A percentile compares a stretch with the other conserved stretches of the same genome.
Evolutionary conservation across 2,113 vertebrate genomes (phyloP).

Genomic region (Octodon degus): DNA sequence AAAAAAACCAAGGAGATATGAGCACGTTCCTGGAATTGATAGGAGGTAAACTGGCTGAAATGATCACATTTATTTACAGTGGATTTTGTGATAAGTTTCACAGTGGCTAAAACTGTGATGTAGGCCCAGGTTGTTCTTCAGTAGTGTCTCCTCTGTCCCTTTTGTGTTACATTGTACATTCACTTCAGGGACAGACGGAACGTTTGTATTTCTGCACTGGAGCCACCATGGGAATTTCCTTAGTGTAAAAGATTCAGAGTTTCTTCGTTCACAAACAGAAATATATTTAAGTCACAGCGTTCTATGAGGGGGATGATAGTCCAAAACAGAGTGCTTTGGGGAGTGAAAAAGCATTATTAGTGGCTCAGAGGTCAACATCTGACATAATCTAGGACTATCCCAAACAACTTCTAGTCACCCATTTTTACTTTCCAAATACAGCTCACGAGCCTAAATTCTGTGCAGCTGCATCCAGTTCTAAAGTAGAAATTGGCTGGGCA

Average conservation of each 20-base stretch:
- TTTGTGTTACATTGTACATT: background rate
- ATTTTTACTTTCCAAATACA: background rate
- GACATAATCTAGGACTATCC: background rate
- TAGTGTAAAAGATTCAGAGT: background rate
- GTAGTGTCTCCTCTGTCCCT: background rate
- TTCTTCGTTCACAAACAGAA: constrained; percentile 1
- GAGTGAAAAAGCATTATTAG: background rate
- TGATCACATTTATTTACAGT: constrained; percentile 19
- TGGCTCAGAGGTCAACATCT: background rate
- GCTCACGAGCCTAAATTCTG: background rate
- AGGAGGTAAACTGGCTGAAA: constrained; percentile 33
- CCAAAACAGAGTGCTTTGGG: background rate
- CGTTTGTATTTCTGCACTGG: background rate
- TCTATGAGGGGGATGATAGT: background rate
- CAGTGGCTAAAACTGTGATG: background rate
- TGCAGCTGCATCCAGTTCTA: no score
- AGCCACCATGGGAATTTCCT: background rate
- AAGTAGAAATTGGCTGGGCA: no score
- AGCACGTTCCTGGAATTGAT: constrained; percentile 36
- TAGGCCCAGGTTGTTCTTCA: background rate
- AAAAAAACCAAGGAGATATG: constrained; percentile 29
- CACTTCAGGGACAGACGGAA: background rate
- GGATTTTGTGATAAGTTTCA: constrained; percentile 42
- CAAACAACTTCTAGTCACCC: constrained; percentile 16
- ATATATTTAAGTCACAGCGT: background rate